Evolutionary conservation across 2,797 vertebrate genomes (phyloP).

Genomic region (Erithacus rubecula): DNA sequence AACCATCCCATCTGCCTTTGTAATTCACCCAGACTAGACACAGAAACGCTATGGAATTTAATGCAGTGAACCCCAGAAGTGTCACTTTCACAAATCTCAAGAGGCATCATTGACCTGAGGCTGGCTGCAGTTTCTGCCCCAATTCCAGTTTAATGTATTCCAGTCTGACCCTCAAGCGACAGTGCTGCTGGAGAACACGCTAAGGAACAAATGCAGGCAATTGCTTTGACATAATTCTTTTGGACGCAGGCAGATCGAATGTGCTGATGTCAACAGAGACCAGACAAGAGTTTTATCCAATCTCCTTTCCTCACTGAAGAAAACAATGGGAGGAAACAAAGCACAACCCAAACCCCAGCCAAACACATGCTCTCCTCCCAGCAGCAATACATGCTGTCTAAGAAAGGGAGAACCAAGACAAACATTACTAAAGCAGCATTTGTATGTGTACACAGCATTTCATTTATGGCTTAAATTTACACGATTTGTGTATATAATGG

Average conservation of each 20-base stretch:
- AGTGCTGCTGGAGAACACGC: not conserved
- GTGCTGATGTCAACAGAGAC: conserved; percentile 59
- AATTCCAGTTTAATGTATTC: conserved; percentile 53
- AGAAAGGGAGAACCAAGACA: not conserved
- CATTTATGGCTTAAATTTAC: not conserved
- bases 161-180: conserved; percentile 29
- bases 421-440: not conserved
- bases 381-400: not conserved
- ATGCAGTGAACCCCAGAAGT: not conserved
- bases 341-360: not conserved
- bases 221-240: conserved; percentile 53
- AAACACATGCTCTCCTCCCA: not conserved
- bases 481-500: not conserved
- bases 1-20: not conserved
- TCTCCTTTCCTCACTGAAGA: not conserved
- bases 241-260: conserved; percentile 33
- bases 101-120: conserved; percentile 30
- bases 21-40: not conserved
- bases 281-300: not conserved
- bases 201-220: conserved; percentile 42
- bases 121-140: conserved; percentile 52
- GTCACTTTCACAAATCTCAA: conserved; percentile 40
- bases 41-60: not conserved
- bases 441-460: not conserved
- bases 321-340: conserved; percentile 36